phyloP scores from a whole-genome alignment of 2,113 vertebrate genomes.

The Chaetura pelagica region DNA sequence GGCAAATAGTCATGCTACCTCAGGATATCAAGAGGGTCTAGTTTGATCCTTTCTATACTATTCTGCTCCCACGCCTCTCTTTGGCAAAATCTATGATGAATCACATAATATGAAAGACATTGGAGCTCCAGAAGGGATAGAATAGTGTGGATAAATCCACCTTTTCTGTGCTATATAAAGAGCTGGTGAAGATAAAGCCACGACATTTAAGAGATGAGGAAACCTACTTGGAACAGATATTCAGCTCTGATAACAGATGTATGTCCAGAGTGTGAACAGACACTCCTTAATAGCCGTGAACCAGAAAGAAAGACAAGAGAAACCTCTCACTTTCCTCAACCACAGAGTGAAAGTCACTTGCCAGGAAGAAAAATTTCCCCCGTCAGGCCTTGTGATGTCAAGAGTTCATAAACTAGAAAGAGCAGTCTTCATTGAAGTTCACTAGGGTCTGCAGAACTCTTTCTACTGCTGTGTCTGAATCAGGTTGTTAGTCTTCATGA shows the following conservation, averaged over 20 bases:
- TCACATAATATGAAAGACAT: not conserved
- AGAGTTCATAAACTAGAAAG: not conserved
- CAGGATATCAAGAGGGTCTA: not conserved
- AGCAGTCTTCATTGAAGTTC: not conserved
- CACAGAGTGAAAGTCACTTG: not conserved
- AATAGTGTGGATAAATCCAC: not conserved
- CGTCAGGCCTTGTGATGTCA: rapidly evolving
- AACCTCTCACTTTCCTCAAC: not conserved
- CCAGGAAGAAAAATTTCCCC: not conserved
- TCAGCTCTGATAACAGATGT: not conserved
- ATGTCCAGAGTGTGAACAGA: not conserved
- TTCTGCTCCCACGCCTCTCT: not conserved
- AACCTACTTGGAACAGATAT: not conserved
- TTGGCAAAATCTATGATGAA: not conserved
- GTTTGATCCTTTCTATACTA: not conserved
- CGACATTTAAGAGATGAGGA: not conserved
- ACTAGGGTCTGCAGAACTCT: not conserved
- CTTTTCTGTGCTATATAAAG: not conserved
- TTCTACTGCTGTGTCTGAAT: not conserved
- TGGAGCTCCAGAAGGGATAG: not conserved
- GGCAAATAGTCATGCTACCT: not conserved
- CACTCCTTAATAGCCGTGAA: not conserved
- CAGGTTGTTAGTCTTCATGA: not conserved
- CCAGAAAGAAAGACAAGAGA: not conserved
- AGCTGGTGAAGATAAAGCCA: not conserved